Base-by-base conservation (phyloP, 1,140 invertebrate genomes). In the Atopsyche davidsoni region DNA sequence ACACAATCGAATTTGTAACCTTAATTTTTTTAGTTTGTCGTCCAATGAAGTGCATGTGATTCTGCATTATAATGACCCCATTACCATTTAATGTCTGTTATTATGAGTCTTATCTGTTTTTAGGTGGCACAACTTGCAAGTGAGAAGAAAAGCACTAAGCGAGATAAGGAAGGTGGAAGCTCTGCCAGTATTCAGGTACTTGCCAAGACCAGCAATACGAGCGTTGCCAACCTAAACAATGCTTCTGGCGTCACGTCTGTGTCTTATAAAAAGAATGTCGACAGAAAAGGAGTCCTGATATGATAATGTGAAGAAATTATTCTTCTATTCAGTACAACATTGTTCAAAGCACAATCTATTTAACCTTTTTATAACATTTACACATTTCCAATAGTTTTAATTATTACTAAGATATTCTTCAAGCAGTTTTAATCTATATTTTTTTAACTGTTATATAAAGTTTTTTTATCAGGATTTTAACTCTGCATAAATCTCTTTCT, bases 251-350 rank as follows among this genome's bases (percentile, higher is more conserved):
- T 67, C 1, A 61, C 61, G 17, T 36, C 51, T 19, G 54, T 62
- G 18, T 65, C 67, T 14, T 70, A 66, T 46, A 60, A 62, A 13
- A 63, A 64, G 58, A 62, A 64, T 25, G 60, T 62, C 32, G 67
- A 69, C 17, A 64, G 70, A 46, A 70, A 69, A 53, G 68, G 68
- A 39, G 68, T 70, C 16, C 61, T 72, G 17, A 72, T 72, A 41
- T 72, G 64, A 60, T 43, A 24, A 17, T 2, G n/a, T n/a, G n/a
- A n/a, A n/a, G n/a, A n/a, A n/a, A n/a, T n/a, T n/a, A n/a, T n/a
- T n/a, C 10, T 46, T 46, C 2, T 46, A 22, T 43, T 43, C 13
- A 17, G 14, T 13, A 7, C 4, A 38, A 38, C 13, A 7, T 38
- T 38, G n/a, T 40, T 16, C 2, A 18, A n/a, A n/a, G n/a, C n/a